Evolutionary conservation across 2,888 invertebrate genomes (phyloP), one percentile per base, ranked within the genome.

Genomic region (Drosophila affinis): DNA sequence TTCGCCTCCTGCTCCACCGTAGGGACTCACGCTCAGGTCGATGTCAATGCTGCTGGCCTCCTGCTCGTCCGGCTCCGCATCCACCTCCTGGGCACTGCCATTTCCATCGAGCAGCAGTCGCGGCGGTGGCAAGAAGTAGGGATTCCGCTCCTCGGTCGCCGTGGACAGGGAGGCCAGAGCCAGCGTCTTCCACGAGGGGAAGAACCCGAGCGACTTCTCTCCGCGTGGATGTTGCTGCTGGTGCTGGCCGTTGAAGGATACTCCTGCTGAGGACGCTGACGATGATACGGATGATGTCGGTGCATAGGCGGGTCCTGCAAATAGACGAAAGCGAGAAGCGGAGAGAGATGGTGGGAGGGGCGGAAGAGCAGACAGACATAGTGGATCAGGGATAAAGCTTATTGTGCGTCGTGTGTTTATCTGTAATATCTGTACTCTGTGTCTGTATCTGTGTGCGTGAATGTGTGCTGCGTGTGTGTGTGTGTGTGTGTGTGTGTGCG

Each of bases 171-270:
- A 91, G 34, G 91, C 90, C 24, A 91, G 70, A 0, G 91, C 91
- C 56, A 91, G 56, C 10, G 89, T 89, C 76, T 91, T 91, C 92
- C 92, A 91, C 4, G 90, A 90, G 34, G 91, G 91, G 63, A 91
- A 91, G 72, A 91, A 91, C 10, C 78, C 83, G 34, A 91, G 74
- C 3, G 90, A 89, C 49, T 90, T 91, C 64, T 89, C 91, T 12
- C 81, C 79, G 3, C 90, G 84, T 72, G 69, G 57, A 34, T 69
- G 73, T n/a, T 72, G 61, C 14, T 61, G 59, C 18, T 72, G 68
- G 4, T 72, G 63, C 46, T 63, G 63, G 27, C 59, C 24, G 6
- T 72, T 72, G 21, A 58, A 57, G 18, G 74, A 39, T 3, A 65
- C 65, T 12, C 64, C 65, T 0, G 52, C 65, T 24, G 54, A 51